phyloP scores from a whole-genome alignment of 2,888 invertebrate species.

The Rhodophaea formosa region DNA sequence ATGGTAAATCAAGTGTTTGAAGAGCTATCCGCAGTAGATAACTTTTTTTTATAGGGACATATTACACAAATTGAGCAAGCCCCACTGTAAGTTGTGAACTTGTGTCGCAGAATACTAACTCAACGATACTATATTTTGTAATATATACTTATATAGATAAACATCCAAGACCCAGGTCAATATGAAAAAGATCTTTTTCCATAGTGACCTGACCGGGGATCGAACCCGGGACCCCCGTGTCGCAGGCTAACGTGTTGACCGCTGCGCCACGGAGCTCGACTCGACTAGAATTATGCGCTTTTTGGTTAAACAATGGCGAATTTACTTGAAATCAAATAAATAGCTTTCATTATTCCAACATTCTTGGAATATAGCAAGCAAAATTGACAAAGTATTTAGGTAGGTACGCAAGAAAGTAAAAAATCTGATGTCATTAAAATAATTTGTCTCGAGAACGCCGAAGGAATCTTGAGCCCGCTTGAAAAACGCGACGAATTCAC shows the following conservation, averaged over 20 bases:
- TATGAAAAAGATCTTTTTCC: no score
- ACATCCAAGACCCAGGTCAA: no score
- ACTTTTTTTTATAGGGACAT: no score
- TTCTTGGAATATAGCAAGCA: background rate
- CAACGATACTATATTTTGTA: no score
- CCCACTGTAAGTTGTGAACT: no score
- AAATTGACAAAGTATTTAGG: background rate
- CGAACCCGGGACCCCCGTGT: no score
- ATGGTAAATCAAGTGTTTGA: slow-evolving; percentile 42
- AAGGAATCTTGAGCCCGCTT: slow-evolving; percentile 3
- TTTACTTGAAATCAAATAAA: background rate
- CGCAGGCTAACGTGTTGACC: no score
- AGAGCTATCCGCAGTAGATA: slow-evolving; percentile 20
- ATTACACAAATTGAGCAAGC: no score
- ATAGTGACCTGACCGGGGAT: no score
- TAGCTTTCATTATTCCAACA: background rate
- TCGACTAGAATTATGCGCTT: slow-evolving; percentile 18
- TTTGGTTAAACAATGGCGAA: slow-evolving; percentile 5
- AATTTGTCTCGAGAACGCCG: background rate
- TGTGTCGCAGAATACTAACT: no score
- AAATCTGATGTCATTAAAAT: slow-evolving; percentile 3
- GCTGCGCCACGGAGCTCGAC: no score
- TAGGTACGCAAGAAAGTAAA: background rate
- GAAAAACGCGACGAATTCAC: slow-evolving; percentile 14
- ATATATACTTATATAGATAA: no score